A percentile compares a stretch with the other conserved stretches of the same genome.
These are phyloP conservation scores for Drosophila pandora DNA, from an alignment of 1,140 invertebrate species.

Conservation along the genomic window DNA sequence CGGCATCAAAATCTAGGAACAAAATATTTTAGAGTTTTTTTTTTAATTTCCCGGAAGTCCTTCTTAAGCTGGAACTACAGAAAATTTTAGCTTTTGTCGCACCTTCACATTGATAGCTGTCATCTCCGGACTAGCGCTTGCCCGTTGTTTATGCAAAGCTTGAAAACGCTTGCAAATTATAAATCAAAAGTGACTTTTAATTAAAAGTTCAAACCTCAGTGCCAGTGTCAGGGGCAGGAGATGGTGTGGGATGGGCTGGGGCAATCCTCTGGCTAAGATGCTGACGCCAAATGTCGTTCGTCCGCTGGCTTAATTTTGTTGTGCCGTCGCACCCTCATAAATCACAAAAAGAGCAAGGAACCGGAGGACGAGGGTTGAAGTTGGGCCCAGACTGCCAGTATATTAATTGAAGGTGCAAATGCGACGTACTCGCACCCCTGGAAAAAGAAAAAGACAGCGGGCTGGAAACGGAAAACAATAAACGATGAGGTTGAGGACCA, in stretches of 20 bases:
- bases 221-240: slow-evolving; percentile 3
- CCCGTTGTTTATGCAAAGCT: slow-evolving; percentile 61
- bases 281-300: slow-evolving; percentile 74
- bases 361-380: slow-evolving; percentile 51
- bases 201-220: slow-evolving; percentile 70
- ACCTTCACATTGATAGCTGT: slow-evolving; percentile 33
- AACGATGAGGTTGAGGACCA: slow-evolving; percentile 37
- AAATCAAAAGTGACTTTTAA: slow-evolving; percentile 82
- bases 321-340: slow-evolving; percentile 77
- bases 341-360: slow-evolving; percentile 64
- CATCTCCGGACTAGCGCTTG: slow-evolving; percentile 29
- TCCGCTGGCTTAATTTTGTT: slow-evolving; percentile 77
- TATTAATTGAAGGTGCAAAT: slow-evolving; percentile 80
- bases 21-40: too few relatives aligned
- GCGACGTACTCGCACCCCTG: slow-evolving; percentile 73
- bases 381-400: slow-evolving; percentile 34
- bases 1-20: too few relatives aligned
- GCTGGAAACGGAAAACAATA: slow-evolving; percentile 54
- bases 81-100: too few relatives aligned
- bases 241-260: neutral
- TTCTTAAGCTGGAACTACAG: too few relatives aligned
- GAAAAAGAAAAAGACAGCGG: slow-evolving; percentile 52
- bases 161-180: slow-evolving; percentile 68
- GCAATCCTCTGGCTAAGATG: slow-evolving; percentile 56
- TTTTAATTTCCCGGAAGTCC: too few relatives aligned